Percentiles rank a stretch among this genome's conserved stretches.
Evolutionary conservation across 2,797 vertebrate species (phyloP).

Genomic region (Characodon lateralis): DNA sequence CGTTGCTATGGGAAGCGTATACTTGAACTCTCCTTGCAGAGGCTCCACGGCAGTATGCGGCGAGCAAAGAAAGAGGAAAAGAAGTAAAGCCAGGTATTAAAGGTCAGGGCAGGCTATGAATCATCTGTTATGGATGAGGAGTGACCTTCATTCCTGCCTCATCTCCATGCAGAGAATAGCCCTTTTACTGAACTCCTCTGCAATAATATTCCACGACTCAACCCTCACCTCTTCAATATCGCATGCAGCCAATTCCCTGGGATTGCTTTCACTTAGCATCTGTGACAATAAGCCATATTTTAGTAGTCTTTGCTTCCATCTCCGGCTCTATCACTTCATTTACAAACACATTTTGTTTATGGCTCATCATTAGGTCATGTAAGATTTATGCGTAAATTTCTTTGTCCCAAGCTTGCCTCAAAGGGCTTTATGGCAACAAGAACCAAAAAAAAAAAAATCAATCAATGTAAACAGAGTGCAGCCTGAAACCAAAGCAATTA

Average conservation of each 20-base stretch:
- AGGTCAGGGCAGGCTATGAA: constrained; percentile 75
- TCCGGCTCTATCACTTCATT: constrained; percentile 36
- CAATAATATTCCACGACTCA: constrained; percentile 52
- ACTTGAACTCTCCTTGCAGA: constrained; percentile 65
- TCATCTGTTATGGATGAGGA: constrained; percentile 75
- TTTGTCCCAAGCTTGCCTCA: constrained; percentile 45
- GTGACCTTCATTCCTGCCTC: constrained; percentile 70
- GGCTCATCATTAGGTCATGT: constrained; percentile 49
- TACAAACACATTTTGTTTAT: constrained; percentile 59
- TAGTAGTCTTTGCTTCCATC: constrained; percentile 41
- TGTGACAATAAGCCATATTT: constrained; percentile 63
- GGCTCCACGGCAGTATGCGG: constrained; percentile 30
- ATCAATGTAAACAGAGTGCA: constrained; percentile 24
- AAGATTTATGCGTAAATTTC: constrained; percentile 39
- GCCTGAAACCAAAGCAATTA: constrained; percentile 21
- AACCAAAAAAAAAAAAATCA: constrained; percentile 23
- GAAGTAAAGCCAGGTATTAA: constrained; percentile 63
- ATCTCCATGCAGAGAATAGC: constrained; percentile 73
- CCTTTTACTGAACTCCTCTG: constrained; percentile 56
- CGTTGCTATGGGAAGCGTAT: constrained; percentile 18
- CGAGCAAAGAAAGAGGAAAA: constrained; percentile 20
- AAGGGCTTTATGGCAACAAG: constrained; percentile 44
- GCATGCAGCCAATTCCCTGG: constrained; percentile 33
- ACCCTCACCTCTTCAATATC: constrained; percentile 57
- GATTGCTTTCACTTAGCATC: constrained; percentile 67